These are phyloP conservation scores for Oreochromis niloticus DNA, from an alignment of 2,113 vertebrate genomes.

Conservation along the genomic window DNA sequence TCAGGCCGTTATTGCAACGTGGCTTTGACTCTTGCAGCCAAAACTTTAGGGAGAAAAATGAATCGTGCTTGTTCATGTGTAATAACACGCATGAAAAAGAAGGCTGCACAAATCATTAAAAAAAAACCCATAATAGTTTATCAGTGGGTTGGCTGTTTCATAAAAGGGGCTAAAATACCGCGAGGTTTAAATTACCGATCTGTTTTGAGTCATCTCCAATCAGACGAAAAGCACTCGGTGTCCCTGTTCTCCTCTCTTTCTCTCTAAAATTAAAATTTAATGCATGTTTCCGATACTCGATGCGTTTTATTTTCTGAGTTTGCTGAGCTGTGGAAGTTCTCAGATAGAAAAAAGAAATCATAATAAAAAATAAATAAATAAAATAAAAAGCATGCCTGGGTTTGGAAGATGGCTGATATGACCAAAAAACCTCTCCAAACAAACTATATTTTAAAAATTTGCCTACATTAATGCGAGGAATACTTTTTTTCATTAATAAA, in stretches of 20 bases:
- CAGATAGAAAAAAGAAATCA: background rate
- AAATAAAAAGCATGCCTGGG: background rate
- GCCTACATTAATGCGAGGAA: background rate
- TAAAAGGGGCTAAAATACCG: background rate
- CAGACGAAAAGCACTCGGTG: background rate
- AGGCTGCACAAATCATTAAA: background rate
- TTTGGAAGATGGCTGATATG: background rate
- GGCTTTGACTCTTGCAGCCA: background rate
- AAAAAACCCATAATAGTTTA: fast-evolving
- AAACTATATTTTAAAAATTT: background rate
- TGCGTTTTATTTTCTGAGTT: background rate
- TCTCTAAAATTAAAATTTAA: background rate
- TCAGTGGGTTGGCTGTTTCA: background rate
- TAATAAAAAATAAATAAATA: background rate
- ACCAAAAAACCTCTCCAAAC: background rate
- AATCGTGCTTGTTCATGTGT: background rate
- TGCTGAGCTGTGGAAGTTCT: background rate
- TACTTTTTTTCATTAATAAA: background rate
- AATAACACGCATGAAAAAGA: background rate
- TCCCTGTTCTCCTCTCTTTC: background rate
- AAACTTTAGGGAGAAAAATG: fast-evolving
- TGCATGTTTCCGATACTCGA: background rate
- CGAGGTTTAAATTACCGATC: slow-evolving; percentile 3
- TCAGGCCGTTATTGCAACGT: background rate
- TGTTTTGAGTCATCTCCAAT: background rate